phyloP scores from a whole-genome alignment of 2,797 vertebrate species.

The Garrulus glandarius region DNA sequence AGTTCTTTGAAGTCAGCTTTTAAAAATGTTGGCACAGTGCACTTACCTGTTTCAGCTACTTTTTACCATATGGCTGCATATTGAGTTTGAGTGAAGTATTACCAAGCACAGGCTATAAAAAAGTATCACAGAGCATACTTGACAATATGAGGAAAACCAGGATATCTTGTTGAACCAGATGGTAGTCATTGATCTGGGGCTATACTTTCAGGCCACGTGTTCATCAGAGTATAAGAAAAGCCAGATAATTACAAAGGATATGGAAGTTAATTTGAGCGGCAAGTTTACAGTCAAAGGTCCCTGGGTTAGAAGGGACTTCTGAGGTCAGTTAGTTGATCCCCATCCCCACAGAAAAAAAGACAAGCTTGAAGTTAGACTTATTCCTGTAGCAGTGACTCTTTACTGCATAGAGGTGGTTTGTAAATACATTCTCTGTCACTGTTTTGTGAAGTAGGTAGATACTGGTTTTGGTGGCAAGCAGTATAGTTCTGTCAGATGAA shows the following conservation, averaged over 20 bases:
- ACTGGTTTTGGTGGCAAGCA: background rate
- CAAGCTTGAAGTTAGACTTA: background rate
- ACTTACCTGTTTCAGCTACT: background rate
- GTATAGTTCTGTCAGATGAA: background rate
- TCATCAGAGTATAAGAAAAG: background rate
- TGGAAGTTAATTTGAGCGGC: background rate
- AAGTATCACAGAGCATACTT: background rate
- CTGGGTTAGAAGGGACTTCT: background rate
- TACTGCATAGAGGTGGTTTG: background rate
- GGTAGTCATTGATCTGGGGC: background rate
- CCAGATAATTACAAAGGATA: background rate
- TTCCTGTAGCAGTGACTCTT: background rate
- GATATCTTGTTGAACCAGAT: background rate
- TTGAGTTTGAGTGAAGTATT: background rate
- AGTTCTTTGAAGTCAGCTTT: background rate
- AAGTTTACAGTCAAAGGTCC: background rate
- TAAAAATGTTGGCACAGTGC: background rate
- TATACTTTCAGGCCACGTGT: background rate
- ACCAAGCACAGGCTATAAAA: background rate
- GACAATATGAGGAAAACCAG: background rate
- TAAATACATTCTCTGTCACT: background rate
- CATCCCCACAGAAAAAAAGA: background rate
- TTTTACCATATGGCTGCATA: background rate
- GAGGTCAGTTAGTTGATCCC: background rate
- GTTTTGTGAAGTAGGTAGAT: background rate